Evolutionary conservation across 1,140 invertebrate genomes (phyloP).

Genomic region (Pemphigus obesinymphae): DNA sequence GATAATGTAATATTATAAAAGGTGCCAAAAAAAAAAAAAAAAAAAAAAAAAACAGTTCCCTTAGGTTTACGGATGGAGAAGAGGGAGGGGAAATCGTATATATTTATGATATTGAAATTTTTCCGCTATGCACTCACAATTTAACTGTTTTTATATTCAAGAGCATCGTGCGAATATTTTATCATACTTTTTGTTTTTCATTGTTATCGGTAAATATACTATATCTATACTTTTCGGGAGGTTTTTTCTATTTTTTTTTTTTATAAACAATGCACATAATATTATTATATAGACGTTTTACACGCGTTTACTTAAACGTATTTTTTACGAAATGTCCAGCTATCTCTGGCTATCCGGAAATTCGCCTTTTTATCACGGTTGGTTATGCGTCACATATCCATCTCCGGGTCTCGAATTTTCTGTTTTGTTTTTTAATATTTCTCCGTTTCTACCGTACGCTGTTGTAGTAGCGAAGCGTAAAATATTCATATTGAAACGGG

Average conservation of each 20-base stretch:
- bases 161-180: not conserved
- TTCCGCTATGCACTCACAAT: not conserved
- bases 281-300: no score
- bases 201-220: not conserved
- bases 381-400: no score
- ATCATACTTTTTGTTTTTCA: slow-evolving; percentile 6
- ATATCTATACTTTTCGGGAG: not conserved
- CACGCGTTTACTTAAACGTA: no score
- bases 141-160: slow-evolving; percentile 9
- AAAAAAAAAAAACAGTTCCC: not conserved
- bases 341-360: no score
- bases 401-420: not conserved
- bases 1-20: not conserved
- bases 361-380: not conserved
- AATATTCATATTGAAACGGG: slow-evolving; percentile 27
- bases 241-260: not conserved
- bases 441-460: not conserved
- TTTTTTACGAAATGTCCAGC: no score
- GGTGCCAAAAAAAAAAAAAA: no score
- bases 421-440: not conserved
- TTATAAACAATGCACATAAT: no score
- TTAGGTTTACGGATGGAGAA: not conserved
- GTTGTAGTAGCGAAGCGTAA: slow-evolving; percentile 28
- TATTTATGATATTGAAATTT: not conserved
- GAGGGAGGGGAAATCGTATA: no score